phyloP scores from a whole-genome alignment of 1,140 invertebrate species.

The Drosophila insularis region DNA sequence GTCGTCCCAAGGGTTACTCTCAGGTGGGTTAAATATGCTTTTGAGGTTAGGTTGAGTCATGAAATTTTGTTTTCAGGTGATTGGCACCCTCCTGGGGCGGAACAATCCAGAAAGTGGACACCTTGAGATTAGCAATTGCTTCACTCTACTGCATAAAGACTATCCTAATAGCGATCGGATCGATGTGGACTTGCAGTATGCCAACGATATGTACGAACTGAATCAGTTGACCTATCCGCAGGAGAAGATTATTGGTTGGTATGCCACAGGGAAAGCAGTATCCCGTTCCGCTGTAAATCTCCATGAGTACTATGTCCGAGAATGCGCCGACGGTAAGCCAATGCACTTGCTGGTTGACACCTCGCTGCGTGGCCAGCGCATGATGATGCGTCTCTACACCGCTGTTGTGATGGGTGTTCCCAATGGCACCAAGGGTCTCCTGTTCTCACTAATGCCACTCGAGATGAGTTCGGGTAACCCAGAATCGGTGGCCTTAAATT shows the following conservation, averaged over 20 bases:
- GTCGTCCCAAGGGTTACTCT: constrained; percentile 39
- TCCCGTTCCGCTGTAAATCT: constrained; percentile 34
- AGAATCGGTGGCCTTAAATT: constrained; percentile 40
- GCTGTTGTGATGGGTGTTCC: constrained; percentile 57
- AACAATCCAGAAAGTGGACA: constrained; percentile 29
- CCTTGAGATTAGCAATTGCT: constrained; percentile 63
- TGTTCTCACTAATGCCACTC: constrained; percentile 57
- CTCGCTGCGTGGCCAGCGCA: constrained; percentile 26
- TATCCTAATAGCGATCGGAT: constrained; percentile 26
- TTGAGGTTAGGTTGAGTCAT: neutral
- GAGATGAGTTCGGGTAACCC: constrained; percentile 22
- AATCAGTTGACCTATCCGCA: constrained; percentile 52
- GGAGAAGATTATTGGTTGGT: constrained; percentile 65
- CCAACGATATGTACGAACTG: constrained; percentile 55
- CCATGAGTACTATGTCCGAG: constrained; percentile 46
- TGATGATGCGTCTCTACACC: constrained; percentile 49
- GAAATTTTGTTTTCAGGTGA: constrained; percentile 14
- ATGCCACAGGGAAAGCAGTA: constrained; percentile 48
- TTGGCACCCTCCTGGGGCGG: constrained; percentile 59
- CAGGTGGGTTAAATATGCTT: constrained; percentile 12
- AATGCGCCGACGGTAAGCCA: constrained; percentile 46
- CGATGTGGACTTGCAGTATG: constrained; percentile 54
- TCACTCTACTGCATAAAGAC: constrained; percentile 51
- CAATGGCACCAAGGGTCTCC: constrained; percentile 53
- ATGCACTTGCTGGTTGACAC: constrained; percentile 60